phyloP scores from a whole-genome alignment of 2,888 invertebrate species.

The Rosalia funebris region DNA sequence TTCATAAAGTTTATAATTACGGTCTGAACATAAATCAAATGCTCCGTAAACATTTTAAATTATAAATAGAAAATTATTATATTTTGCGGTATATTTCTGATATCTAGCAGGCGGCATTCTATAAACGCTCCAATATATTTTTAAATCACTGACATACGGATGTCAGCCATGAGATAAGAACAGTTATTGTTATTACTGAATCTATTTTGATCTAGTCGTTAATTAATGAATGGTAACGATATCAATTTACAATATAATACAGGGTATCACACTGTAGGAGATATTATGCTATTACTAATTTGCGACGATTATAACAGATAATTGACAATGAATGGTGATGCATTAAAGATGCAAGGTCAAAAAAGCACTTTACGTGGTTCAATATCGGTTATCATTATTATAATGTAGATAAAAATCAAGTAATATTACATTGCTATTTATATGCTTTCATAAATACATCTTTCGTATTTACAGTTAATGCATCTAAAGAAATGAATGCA shows the following conservation, averaged over 20 bases:
- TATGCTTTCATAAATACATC: too few species aligned
- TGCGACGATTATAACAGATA: too few species aligned
- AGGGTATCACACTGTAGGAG: too few species aligned
- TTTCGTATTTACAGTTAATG: too few species aligned
- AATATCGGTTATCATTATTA: too few species aligned
- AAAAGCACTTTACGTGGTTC: too few species aligned
- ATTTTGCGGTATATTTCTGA: conserved; percentile 5
- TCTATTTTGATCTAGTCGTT: background rate
- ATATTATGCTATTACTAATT: too few species aligned
- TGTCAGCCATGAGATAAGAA: background rate
- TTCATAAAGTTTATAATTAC: background rate
- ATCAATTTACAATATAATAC: background rate
- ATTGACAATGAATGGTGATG: too few species aligned
- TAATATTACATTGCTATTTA: too few species aligned
- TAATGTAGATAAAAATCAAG: too few species aligned
- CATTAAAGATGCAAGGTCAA: too few species aligned
- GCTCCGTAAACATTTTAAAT: conserved; percentile 8
- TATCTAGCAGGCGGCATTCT: conserved; percentile 7
- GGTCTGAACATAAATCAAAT: background rate
- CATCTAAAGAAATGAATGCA: too few species aligned
- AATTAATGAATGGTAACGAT: background rate
- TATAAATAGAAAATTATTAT: conserved; percentile 22
- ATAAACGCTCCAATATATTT: conserved; percentile 6
- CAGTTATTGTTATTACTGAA: background rate
- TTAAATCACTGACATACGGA: conserved; percentile 6